Conservation (phyloP, 2,113 vertebrate species). For the Turdus rufiventris region DNA sequence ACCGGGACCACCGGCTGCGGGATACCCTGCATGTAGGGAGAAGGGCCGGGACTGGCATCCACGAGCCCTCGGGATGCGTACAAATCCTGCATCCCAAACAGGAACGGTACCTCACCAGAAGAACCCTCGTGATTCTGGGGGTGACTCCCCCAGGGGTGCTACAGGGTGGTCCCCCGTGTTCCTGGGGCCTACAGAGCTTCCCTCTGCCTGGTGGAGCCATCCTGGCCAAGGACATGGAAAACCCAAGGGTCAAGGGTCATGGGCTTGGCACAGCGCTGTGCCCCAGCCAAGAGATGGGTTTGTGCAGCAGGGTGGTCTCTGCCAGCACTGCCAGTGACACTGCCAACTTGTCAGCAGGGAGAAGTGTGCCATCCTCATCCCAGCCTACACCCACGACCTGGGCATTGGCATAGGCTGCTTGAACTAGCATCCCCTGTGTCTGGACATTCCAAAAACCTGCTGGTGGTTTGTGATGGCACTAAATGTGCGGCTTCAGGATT, state of each 20-base stretch:
- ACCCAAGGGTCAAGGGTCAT: background rate
- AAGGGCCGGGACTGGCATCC: background rate
- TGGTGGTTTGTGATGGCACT: fast-evolving
- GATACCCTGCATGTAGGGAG: fast-evolving
- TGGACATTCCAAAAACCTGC: background rate
- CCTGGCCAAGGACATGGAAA: background rate
- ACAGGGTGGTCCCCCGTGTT: background rate
- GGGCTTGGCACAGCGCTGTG: background rate
- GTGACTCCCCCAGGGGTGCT: background rate
- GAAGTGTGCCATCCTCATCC: background rate
- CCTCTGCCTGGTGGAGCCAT: fast-evolving
- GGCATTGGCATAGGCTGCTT: fast-evolving
- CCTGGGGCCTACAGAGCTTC: background rate
- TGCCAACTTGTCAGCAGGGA: background rate
- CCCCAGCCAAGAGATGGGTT: background rate
- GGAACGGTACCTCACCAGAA: fast-evolving
- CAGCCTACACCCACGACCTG: fast-evolving
- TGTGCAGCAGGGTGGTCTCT: background rate
- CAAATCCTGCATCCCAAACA: background rate
- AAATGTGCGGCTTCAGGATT: background rate
- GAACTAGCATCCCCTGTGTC: fast-evolving
- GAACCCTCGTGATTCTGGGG: background rate
- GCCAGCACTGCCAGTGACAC: background rate
- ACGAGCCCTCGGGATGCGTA: background rate
- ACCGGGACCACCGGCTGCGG: background rate